phyloP scores from a whole-genome alignment of 1,140 invertebrate genomes.

The Anoplophora glabripennis region DNA sequence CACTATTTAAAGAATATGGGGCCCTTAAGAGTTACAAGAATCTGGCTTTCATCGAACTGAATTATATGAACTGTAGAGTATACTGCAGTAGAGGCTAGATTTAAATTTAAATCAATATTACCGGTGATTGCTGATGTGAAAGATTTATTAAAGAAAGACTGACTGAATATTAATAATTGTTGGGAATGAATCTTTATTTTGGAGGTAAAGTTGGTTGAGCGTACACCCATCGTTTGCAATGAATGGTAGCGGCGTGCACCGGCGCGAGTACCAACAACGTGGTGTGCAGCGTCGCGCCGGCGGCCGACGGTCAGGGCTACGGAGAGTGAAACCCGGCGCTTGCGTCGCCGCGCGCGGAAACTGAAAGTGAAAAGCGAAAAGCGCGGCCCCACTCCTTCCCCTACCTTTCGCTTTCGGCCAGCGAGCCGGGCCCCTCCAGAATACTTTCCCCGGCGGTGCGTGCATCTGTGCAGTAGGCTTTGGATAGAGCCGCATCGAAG shows the following conservation, averaged over 20 bases:
- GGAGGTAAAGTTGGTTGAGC: no score
- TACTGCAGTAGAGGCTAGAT: no score
- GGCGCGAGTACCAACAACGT: slow-evolving; percentile 13
- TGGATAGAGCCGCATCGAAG: slow-evolving; percentile 41
- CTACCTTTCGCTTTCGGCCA: slow-evolving; percentile 47
- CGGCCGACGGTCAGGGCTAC: slow-evolving; percentile 37
- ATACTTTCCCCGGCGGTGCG: slow-evolving; percentile 39
- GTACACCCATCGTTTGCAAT: neutral
- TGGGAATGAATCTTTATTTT: no score
- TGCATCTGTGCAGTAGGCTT: slow-evolving; percentile 40
- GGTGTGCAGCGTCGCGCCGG: slow-evolving; percentile 5
- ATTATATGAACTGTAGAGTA: no score
- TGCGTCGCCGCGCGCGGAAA: slow-evolving; percentile 42
- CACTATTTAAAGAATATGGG: no score
- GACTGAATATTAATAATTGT: no score
- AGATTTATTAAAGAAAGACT: no score
- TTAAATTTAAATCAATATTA: no score
- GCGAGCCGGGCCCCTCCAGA: slow-evolving; percentile 27
- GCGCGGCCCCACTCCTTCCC: slow-evolving; percentile 34
- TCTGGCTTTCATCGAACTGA: no score
- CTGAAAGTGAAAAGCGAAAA: slow-evolving; percentile 49
- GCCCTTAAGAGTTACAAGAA: no score
- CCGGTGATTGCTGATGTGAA: no score
- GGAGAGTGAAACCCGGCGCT: slow-evolving; percentile 43
- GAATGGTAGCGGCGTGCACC: neutral